Conservation (phyloP, 2,113 vertebrate genomes). For the Mesoclemmys tuberculata region DNA sequence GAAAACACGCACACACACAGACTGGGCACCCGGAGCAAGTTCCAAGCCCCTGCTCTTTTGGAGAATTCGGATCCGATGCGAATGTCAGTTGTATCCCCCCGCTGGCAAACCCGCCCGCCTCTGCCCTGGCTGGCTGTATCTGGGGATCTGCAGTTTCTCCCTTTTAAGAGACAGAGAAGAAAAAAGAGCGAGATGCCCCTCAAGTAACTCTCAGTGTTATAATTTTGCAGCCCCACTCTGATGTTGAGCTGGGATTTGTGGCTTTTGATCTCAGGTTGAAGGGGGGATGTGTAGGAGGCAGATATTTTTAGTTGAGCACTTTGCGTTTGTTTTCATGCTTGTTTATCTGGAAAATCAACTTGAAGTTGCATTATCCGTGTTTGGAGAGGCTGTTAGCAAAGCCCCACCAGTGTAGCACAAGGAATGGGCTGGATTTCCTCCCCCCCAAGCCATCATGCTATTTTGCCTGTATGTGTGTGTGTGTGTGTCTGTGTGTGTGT, state of each 20-base stretch:
- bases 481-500: background rate
- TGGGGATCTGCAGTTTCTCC: background rate
- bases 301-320: slow-evolving; percentile 72
- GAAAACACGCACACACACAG: slow-evolving; percentile 1
- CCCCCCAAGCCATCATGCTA: slow-evolving; percentile 9
- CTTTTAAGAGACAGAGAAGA: background rate
- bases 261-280: slow-evolving; percentile 34
- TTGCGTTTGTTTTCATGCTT: slow-evolving; percentile 67
- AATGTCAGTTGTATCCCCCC: background rate
- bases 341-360: slow-evolving; percentile 75
- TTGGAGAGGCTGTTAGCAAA: slow-evolving; percentile 63
- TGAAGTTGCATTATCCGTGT: slow-evolving; percentile 68
- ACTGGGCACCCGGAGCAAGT: slow-evolving; percentile 69
- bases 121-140: background rate
- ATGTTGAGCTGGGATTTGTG: slow-evolving; percentile 16
- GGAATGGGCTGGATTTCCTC: slow-evolving; percentile 43
- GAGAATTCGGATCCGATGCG: slow-evolving; percentile 56
- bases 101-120: slow-evolving; percentile 3
- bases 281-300: slow-evolving; percentile 2
- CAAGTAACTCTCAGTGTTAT: slow-evolving; percentile 34
- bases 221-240: slow-evolving; percentile 32
- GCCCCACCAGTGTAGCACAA: slow-evolving; percentile 37
- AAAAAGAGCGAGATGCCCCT: slow-evolving; percentile 25
- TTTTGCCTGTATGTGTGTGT: background rate
- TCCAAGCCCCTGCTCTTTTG: slow-evolving; percentile 30